Evolutionary conservation across 2,113 vertebrate genomes (phyloP).

Genomic region (Oxyura jamaicensis): DNA sequence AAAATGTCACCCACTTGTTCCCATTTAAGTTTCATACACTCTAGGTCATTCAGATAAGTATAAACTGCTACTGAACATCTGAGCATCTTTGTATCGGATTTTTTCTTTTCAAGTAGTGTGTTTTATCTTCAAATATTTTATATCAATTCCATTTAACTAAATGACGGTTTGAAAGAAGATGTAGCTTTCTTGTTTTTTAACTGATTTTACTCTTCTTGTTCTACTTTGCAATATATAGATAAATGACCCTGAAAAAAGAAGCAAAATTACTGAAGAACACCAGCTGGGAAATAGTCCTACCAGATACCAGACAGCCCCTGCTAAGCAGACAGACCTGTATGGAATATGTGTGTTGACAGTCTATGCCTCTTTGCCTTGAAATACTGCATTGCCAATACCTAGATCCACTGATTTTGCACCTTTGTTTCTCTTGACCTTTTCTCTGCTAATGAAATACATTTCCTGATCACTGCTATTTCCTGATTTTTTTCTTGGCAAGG

Average conservation of each 20-base stretch:
- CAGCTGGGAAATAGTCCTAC: not conserved
- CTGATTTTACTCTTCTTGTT: not conserved
- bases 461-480: conserved; percentile 46
- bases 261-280: not conserved
- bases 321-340: not conserved
- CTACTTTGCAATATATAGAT: not conserved
- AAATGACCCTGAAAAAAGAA: not conserved
- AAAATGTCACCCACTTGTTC: conserved; percentile 50
- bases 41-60: conserved; percentile 36
- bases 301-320: not conserved
- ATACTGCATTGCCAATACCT: not conserved
- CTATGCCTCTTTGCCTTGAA: not conserved
- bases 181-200: not conserved
- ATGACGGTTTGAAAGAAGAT: not conserved
- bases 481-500: conserved; percentile 29
- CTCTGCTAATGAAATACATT: conserved; percentile 35
- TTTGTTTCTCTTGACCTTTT: conserved; percentile 53
- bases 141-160: conserved; percentile 33
- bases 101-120: conserved; percentile 11
- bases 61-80: conserved; percentile 48
- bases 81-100: conserved; percentile 21
- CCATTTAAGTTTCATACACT: conserved; percentile 44
- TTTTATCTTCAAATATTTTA: conserved; percentile 57
- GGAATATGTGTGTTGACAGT: not conserved
- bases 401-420: not conserved